phyloP scores from a whole-genome alignment of 2,797 vertebrate genomes.

The Stomatorhinus walkeri region DNA sequence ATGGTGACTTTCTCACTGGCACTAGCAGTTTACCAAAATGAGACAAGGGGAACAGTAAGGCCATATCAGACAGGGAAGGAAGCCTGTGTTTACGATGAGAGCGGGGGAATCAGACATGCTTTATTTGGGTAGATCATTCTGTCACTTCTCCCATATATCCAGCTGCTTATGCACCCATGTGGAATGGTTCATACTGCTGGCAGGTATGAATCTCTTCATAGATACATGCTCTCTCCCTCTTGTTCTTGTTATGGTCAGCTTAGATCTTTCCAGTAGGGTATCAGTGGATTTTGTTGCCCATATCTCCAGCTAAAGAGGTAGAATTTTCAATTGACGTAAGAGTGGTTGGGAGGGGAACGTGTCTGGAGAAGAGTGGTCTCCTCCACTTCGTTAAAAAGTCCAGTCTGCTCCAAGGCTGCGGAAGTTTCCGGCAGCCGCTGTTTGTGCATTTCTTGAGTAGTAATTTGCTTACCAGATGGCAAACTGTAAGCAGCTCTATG shows the following conservation, averaged over 20 bases:
- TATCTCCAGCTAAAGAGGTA: neutral
- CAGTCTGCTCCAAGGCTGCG: neutral
- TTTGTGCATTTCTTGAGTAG: neutral
- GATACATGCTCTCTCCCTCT: neutral
- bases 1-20: constrained; percentile 31
- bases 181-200: neutral
- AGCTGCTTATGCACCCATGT: neutral
- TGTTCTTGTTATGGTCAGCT: neutral
- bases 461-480: neutral
- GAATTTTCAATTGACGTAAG: neutral
- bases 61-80: neutral
- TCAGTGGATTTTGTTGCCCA: neutral
- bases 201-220: neutral
- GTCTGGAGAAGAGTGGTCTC: neutral
- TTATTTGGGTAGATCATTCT: neutral
- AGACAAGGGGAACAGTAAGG: neutral
- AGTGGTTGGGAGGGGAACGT: neutral
- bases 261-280: neutral
- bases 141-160: neutral
- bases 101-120: neutral
- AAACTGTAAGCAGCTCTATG: neutral
- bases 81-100: neutral
- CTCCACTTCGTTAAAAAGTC: neutral
- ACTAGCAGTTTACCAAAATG: constrained; percentile 8
- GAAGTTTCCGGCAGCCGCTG: neutral